These are phyloP conservation scores for Threskiornis aethiopicus DNA, from an alignment of 2,797 vertebrate genomes.

Conservation along the genomic window DNA sequence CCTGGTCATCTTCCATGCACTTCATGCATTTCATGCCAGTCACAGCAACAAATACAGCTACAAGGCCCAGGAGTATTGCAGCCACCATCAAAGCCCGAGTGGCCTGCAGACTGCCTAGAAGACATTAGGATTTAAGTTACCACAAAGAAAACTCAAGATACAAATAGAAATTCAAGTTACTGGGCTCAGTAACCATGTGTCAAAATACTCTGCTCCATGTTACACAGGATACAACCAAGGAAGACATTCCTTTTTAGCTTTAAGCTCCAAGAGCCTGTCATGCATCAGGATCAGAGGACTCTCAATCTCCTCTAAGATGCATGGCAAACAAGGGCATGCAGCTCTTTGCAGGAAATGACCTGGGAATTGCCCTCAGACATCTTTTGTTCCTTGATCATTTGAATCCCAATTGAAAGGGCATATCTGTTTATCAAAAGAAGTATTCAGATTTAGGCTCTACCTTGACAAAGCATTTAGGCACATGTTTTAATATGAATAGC, in stretches of 20 bases:
- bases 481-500: constrained; percentile 57
- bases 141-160: not conserved
- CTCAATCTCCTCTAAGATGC: not conserved
- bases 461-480: constrained; percentile 21
- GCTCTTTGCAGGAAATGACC: constrained; percentile 47
- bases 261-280: not conserved
- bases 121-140: not conserved
- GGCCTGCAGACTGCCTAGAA: constrained; percentile 81
- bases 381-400: constrained; percentile 56
- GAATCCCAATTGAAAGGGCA: constrained; percentile 42
- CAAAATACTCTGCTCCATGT: not conserved
- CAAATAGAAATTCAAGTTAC: not conserved
- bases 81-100: constrained; percentile 86
- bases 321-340: not conserved
- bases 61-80: constrained; percentile 81
- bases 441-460: constrained; percentile 46
- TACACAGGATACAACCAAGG: not conserved
- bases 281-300: not conserved
- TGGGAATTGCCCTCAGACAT: constrained; percentile 44
- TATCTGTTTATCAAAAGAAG: constrained; percentile 63
- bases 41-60: constrained; percentile 79
- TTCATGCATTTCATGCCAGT: constrained; percentile 92
- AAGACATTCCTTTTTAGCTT: not conserved
- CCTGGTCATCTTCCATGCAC: constrained; percentile 81
- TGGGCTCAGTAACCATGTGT: not conserved